Conservation (phyloP, 2,888 invertebrate genomes). For the Dynastes grantii region DNA sequence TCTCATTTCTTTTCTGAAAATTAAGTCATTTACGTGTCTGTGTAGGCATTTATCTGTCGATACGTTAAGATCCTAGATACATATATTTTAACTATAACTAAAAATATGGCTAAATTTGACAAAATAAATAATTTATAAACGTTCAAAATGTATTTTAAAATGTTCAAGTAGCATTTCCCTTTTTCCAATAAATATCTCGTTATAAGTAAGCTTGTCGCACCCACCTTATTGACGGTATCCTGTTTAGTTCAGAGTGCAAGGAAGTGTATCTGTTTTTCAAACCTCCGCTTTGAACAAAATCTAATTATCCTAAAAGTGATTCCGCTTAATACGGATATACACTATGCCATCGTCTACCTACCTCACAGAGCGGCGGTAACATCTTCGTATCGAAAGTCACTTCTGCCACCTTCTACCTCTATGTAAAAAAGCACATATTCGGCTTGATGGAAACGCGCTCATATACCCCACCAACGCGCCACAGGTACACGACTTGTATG, state of each 20-base stretch:
- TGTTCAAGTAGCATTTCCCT: background rate
- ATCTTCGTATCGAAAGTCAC: background rate
- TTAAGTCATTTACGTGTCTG: no score
- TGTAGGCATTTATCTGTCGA: no score
- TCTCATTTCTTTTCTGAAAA: no score
- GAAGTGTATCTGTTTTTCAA: slow-evolving; percentile 34
- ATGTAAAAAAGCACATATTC: background rate
- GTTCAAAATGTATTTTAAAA: background rate
- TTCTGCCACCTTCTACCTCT: background rate
- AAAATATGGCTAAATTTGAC: no score
- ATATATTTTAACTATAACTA: no score
- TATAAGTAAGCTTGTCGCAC: background rate
- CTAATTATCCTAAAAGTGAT: slow-evolving; percentile 45
- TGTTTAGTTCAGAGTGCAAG: slow-evolving; percentile 34
- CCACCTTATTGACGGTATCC: slow-evolving; percentile 28
- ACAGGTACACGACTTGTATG: slow-evolving; percentile 42
- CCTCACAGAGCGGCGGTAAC: background rate
- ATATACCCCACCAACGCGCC: background rate
- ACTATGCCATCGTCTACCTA: background rate
- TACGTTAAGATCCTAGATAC: no score
- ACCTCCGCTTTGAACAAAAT: slow-evolving; percentile 23
- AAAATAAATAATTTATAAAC: no score
- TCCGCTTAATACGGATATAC: slow-evolving; percentile 41
- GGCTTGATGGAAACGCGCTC: background rate
- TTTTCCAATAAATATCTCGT: background rate